Conservation (phyloP, 2,797 vertebrate species). For the Heliangelus exortis region DNA sequence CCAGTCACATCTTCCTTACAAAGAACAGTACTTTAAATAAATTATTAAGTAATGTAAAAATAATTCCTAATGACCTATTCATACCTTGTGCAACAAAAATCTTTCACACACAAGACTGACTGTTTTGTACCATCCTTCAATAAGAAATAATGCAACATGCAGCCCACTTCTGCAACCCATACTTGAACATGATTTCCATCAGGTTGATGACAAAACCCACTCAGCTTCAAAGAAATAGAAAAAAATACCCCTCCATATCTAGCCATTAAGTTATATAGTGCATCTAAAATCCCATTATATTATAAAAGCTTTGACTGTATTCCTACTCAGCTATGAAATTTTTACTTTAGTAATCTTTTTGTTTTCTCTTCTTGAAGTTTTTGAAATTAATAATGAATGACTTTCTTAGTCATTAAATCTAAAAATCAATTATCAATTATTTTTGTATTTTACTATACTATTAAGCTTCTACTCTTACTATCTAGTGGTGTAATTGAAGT, state of each 20-base stretch:
- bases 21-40: neutral
- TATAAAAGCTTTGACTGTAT: neutral
- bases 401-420: neutral
- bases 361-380: neutral
- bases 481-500: neutral
- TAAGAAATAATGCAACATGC: neutral
- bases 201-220: neutral
- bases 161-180: neutral
- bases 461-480: neutral
- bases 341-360: neutral
- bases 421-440: neutral
- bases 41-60: neutral
- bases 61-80: neutral
- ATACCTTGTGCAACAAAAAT: neutral
- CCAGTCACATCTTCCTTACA: neutral
- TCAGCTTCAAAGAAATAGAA: neutral
- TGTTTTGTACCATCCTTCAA: neutral
- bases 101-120: neutral
- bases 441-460: neutral
- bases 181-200: neutral
- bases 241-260: rapidly evolving
- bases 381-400: neutral
- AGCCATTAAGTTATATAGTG: neutral
- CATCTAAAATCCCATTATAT: neutral
- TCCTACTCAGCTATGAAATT: neutral